phyloP scores from a whole-genome alignment of 2,888 invertebrate genomes.

The Clistopyga incitator region DNA sequence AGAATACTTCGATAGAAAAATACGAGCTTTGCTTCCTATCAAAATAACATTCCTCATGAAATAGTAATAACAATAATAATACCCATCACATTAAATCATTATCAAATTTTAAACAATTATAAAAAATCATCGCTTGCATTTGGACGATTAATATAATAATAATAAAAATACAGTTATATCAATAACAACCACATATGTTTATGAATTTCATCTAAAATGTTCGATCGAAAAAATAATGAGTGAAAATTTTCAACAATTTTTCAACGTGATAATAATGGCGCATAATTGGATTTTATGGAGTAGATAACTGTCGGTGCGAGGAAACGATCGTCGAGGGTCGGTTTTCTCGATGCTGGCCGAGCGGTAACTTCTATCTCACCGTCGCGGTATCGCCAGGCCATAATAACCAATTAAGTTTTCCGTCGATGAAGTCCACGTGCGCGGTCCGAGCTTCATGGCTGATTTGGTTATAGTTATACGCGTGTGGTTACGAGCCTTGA shows the following conservation, averaged over 20 bases:
- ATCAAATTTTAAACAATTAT: too few relatives aligned
- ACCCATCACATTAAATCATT: neutral
- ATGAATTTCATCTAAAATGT: neutral
- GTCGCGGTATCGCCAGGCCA: slow-evolving; percentile 39
- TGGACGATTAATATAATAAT: too few relatives aligned
- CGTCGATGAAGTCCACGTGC: slow-evolving; percentile 54
- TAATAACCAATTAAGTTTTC: slow-evolving; percentile 67
- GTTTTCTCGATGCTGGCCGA: neutral
- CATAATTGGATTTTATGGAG: neutral
- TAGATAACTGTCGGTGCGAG: slow-evolving; percentile 7
- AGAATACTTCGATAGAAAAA: slow-evolving; percentile 2
- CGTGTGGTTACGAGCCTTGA: slow-evolving; percentile 55
- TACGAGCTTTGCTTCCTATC: neutral
- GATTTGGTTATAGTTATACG: slow-evolving; percentile 62
- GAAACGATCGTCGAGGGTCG: neutral
- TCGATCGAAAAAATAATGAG: neutral
- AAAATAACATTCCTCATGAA: neutral
- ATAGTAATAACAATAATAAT: neutral
- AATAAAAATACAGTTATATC: too few relatives aligned
- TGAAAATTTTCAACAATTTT: neutral
- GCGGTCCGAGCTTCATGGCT: slow-evolving; percentile 48
- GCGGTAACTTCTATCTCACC: slow-evolving; percentile 26
- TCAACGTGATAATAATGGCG: neutral
- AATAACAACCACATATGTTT: too few relatives aligned
- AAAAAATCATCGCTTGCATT: too few relatives aligned